A percentile compares a stretch with the other conserved stretches of the same genome.
These are phyloP conservation scores for Spinus olivaceus DNA, from an alignment of 2,797 vertebrate species.

Conservation along the genomic window DNA sequence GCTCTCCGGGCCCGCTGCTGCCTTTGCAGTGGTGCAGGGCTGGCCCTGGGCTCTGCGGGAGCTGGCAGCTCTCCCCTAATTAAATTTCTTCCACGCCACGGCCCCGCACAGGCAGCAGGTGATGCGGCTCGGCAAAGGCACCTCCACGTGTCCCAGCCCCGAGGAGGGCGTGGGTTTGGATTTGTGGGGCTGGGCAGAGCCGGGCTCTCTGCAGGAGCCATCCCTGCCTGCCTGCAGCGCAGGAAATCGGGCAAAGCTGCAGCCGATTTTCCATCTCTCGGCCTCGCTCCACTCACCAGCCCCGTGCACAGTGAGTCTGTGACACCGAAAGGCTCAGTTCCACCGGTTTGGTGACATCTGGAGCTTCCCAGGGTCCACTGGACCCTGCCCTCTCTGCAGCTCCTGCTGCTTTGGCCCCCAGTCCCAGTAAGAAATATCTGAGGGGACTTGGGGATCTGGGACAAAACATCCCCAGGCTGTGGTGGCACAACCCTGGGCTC, in stretches of 20 bases:
- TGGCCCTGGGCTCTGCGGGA: conserved; percentile 2
- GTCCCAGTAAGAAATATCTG: neutral
- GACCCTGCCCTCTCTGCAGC: neutral
- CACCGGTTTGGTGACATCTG: neutral
- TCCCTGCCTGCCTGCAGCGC: neutral
- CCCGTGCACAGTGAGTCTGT: fast-evolving
- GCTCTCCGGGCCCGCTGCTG: neutral
- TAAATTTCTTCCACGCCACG: neutral
- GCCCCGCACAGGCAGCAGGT: neutral
- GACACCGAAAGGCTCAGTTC: fast-evolving
- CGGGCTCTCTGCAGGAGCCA: neutral
- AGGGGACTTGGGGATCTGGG: fast-evolving
- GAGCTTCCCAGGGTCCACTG: fast-evolving
- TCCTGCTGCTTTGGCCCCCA: fast-evolving
- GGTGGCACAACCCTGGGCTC: neutral
- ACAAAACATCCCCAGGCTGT: neutral
- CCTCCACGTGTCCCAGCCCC: neutral
- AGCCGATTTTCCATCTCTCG: neutral
- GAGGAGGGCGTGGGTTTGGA: fast-evolving
- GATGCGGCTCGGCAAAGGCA: neutral
- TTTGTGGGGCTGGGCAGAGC: neutral
- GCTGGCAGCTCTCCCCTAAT: neutral
- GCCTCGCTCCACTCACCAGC: neutral
- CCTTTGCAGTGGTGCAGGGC: neutral
- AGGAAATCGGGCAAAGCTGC: neutral